phyloP scores from a whole-genome alignment of 1,140 invertebrate genomes.

The Pararge aegeria region DNA sequence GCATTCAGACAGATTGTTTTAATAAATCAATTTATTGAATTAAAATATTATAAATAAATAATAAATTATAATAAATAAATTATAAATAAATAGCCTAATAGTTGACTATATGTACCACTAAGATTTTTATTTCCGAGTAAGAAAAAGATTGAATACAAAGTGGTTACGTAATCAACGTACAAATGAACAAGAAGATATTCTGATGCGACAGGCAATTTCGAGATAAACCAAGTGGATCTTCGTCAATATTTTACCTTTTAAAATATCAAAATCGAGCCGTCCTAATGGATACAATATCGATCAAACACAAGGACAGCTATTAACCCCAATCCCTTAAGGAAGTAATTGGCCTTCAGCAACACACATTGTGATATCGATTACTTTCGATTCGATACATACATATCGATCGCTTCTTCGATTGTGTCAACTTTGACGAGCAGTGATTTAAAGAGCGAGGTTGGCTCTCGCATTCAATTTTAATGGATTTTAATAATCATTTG shows the following conservation, averaged over 20 bases:
- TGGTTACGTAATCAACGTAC: no score
- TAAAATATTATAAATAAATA: no score
- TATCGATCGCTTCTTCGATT: constrained; percentile 51
- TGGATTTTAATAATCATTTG: constrained; percentile 26
- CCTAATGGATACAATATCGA: constrained; percentile 59
- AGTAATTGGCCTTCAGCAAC: constrained; percentile 57
- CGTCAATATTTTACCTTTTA: constrained; percentile 27
- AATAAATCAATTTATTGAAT: no score
- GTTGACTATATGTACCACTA: no score
- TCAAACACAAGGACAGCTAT: constrained; percentile 53
- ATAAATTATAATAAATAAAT: no score
- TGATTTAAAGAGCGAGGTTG: constrained; percentile 50
- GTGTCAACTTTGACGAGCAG: constrained; percentile 58
- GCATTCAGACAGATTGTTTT: no score
- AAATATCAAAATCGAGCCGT: constrained; percentile 41
- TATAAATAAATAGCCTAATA: no score
- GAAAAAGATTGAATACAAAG: no score
- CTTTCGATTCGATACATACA: constrained; percentile 50
- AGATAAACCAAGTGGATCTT: neutral
- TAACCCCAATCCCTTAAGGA: constrained; percentile 68
- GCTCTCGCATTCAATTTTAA: constrained; percentile 27
- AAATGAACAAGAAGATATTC: neutral
- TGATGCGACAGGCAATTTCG: neutral
- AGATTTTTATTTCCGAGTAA: no score
- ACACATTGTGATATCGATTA: constrained; percentile 59